Base-by-base conservation (phyloP, 2,888 invertebrate species). In the Saturnia japonica region DNA sequence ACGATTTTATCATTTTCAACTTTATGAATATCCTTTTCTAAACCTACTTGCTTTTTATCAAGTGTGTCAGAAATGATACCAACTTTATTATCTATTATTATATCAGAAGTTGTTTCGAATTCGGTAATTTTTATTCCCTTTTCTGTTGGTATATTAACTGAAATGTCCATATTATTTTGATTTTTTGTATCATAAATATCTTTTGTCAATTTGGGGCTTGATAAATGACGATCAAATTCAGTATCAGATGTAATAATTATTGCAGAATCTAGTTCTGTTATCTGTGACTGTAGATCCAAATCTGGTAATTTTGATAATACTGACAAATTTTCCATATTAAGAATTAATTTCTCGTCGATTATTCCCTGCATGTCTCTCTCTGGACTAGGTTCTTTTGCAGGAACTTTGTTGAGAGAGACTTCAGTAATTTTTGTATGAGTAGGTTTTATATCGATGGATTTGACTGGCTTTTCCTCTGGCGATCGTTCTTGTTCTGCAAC, bases 1-100 rank as follows among this genome's bases (percentile, higher is more conserved):
- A 22, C 62, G 42, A 68, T 42, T 78, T n/a, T 70, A 67, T 67
- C 64, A 71, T 74, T 73, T 76, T 40, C 66, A 80, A 77, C 69
- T 82, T 76, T 67, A 77, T 76, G 71, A 73, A 79, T 79, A 84
- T 86, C 81, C 78, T 84, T 88, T 86, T 91, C 90, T 86, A 82
- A 81, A 88, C 87, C 78, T 82, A 90, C 90, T 91, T 91, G 90
- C 88, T 79, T 88, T 75, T 79, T 74, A 88, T 90, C 91, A 91
- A 91, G 90, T 91, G 82, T 83, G 86, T 83, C 83, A 87, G 88
- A 88, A 88, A 83, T 71, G 73, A 78, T 77, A 82, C 78, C 75
- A 73, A 71, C 47, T 47, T 68, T 57, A 57, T 72, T 77, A 64
- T 74, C 72, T 73, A 72, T 75, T 40, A 77, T 76, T 68, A 75